Base-by-base conservation (phyloP, 2,797 vertebrate genomes). In the Scleropages formosus region DNA sequence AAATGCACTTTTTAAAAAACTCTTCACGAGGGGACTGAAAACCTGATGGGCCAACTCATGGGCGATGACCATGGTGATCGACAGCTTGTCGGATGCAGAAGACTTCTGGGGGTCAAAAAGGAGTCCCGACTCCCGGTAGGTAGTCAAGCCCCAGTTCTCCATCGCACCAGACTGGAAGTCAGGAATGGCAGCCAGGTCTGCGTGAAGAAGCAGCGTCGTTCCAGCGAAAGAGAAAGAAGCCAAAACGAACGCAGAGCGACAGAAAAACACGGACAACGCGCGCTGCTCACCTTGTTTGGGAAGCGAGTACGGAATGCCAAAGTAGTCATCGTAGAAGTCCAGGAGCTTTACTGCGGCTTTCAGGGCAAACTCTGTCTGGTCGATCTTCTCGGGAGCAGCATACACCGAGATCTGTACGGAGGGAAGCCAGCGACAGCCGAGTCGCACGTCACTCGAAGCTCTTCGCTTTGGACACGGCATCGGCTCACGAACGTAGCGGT, bases 131-230 rank as follows among this genome's bases (percentile, higher is more conserved):
- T 98, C 96, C 75, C 93, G 88, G 75, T 96, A 98, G 0, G 95
- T 97, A 60, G 93, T 96, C 86, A 97, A 85, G 13, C 96, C 96
- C 96, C 96, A 97, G 87, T 98, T 98, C 84, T 98, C 96, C 96
- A 98, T 97, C 0, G 96, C 96, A 27, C 94, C 95, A 0, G 91
- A 89, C 84, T 97, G 90, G 87, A 98, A 98, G 86, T 98, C 95
- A 16, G 96, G 96, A 79, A 98, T 93, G 13, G 96, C 96, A 49
- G 93, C 95, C 76, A 98, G 90, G 81, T 97, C 96, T 98, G 84
- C 47, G 76, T 58, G 18, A 20, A 3, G 27, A 7, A 53, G 15
- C 18, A 53, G 1, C 20, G 8, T 68, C 6, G 51, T 27, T 18
- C 8, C 16, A 66, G 20, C 13, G 16, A 44, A 18, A 65, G 49